Base-by-base conservation (phyloP, 1,140 invertebrate species). In the Papilio aristodemus region DNA sequence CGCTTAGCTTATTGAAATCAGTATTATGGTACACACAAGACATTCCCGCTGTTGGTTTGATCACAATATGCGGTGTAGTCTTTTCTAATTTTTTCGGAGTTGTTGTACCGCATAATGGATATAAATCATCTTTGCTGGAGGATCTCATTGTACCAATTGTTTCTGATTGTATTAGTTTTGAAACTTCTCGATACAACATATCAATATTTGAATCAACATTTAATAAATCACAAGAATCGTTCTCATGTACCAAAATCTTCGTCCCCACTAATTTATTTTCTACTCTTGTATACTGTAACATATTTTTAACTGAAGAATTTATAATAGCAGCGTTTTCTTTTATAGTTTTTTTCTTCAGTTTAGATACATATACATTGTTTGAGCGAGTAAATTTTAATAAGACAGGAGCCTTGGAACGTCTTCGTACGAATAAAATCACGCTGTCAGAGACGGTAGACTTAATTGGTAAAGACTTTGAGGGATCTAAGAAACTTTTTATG, bases 341-440 rank as follows among this genome's bases (percentile, higher is more conserved):
- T 8, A 14, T 25, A 11, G 64, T 37, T 46, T 68, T 70, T 50
- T 83, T 72, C 66, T 79, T 74, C 11, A 79, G 57, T 39, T 54
- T 54, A 11, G 69, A 59, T 9, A 83, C 70, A 50, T 79, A 81
- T 37, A 84, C 77, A 64, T 83, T 84, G 36, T 77, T 80, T 9
- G 81, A 85, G 17, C 75, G 60, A 1, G 81, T 80, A 19, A 85
- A 79, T 69, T 80, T 85, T 25, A 86, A 67, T 17, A 78, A 76
- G 27, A 64, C 2, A 9, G 38, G 19, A 14, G 37, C 10, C 22
- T 43, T 64, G 9, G 37, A 41, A 27, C 37, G 37, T 50, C 43
- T 66, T 46, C 43, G 27, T 9, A 66, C 25, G 19, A 66, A 27
- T 66, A 66, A 32, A 5, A 66, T 36, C 3, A 36, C 13, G 25